Evolutionary conservation across 2,797 vertebrate species (phyloP).

Genomic region (Choloepus didactylus): DNA sequence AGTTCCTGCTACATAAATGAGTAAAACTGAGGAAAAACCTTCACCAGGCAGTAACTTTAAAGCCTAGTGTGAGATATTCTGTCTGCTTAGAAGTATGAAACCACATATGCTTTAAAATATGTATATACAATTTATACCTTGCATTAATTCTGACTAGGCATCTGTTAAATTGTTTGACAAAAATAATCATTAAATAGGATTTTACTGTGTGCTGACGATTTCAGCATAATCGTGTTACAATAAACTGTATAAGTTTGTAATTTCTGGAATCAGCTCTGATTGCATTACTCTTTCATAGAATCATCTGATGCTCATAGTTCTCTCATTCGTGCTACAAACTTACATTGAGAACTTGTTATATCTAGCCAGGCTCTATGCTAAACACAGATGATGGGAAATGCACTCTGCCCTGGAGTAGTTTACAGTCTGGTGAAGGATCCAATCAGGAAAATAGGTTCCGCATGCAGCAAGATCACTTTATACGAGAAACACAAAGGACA

Average conservation of each 20-base stretch:
- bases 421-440: not conserved
- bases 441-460: not conserved
- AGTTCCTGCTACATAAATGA: not conserved
- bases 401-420: not conserved
- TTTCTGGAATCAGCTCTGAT: not conserved
- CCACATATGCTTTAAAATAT: not conserved
- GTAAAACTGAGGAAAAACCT: conserved; percentile 8
- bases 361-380: not conserved
- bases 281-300: not conserved
- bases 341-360: not conserved
- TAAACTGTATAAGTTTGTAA: not conserved
- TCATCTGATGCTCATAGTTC: not conserved
- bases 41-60: not conserved
- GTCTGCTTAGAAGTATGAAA: not conserved
- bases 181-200: not conserved
- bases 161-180: not conserved
- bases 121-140: not conserved
- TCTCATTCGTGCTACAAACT: not conserved
- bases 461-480: not conserved
- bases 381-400: not conserved
- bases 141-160: not conserved
- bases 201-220: not conserved
- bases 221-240: not conserved
- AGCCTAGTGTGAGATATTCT: not conserved
- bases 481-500: not conserved